These are phyloP conservation scores for Stegodyphus mimosarum DNA, from an alignment of 1,140 invertebrate genomes.

Conservation along the genomic window DNA sequence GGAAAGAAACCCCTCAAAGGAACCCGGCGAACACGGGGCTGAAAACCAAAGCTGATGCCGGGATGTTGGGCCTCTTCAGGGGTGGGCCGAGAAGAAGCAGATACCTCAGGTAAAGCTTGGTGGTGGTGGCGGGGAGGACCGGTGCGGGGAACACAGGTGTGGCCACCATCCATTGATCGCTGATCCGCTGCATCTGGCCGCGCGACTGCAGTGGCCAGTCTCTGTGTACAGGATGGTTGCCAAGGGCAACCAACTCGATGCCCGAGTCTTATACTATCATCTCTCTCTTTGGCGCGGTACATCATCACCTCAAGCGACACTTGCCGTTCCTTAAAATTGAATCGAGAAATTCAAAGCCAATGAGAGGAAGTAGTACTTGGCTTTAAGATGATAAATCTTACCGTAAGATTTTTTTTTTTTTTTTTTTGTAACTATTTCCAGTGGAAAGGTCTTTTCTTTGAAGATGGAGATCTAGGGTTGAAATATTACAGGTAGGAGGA, in stretches of 20 bases:
- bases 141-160: constrained; percentile 7
- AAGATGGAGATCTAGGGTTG: too few relatives aligned
- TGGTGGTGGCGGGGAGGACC: not conserved
- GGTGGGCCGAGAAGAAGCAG: not conserved
- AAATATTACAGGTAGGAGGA: too few relatives aligned
- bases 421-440: too few relatives aligned
- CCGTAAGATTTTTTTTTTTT: too few relatives aligned
- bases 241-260: constrained; percentile 4
- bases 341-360: not conserved
- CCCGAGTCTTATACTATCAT: not conserved
- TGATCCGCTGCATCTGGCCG: constrained; percentile 25
- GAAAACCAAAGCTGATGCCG: not conserved
- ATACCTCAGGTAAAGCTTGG: not conserved
- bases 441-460: too few relatives aligned
- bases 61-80: not conserved
- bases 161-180: constrained; percentile 27
- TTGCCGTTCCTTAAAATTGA: not conserved
- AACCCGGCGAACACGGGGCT: too few relatives aligned
- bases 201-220: constrained; percentile 16
- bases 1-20: too few relatives aligned
- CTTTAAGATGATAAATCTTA: not conserved
- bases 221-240: constrained; percentile 39
- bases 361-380: not conserved
- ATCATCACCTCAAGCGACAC: not conserved
- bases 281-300: not conserved